Base-by-base conservation (phyloP, 2,797 vertebrate species). In the Euthynnus affinis region DNA sequence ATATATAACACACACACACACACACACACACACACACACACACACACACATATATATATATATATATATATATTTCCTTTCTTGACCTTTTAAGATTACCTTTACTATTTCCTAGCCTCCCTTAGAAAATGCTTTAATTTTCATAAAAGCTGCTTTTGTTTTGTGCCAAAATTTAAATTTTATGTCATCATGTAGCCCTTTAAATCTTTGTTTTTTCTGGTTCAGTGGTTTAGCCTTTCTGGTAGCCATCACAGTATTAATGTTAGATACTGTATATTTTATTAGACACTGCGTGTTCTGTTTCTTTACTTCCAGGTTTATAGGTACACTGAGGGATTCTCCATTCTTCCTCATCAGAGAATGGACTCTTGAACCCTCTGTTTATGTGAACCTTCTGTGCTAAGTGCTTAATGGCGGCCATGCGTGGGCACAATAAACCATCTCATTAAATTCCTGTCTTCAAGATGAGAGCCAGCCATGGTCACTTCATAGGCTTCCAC, bases 391-490 rank as follows among this genome's bases (percentile, higher is more conserved):
- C 65, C 73, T 60, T 73, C 52, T 82, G 40, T 73, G 64, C 52
- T 75, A 63, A 5, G 17, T 66, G 37, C 53, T 86, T 83, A 71
- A 87, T 78, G 68, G 71, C 65, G 78, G 78, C 55, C 48, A 73
- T 65, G 82, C 18, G 20, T 82, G 76, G 64, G 65, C 66, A 65
- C 60, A 65, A 57, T 25, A 80, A 81, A 85, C 76, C 68, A 79
- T 80, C 73, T 87, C 74, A 89, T 92, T 87, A 87, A 80, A 83
- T 79, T 49, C 49, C 51, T 73, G 29, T 82, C 74, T 57, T 78
- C 27, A 74, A 57, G 72, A 75, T 58, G 53, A 80, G 71, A 78
- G 81, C 78, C 67, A 71, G 46, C 68, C 25, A 1, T 23, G 23
- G 57, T 73, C 84, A 79, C 74, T 87, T 80, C 74, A 73, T 70